Base-by-base conservation (phyloP, 2,113 vertebrate genomes). In the Polyodon spathula region DNA sequence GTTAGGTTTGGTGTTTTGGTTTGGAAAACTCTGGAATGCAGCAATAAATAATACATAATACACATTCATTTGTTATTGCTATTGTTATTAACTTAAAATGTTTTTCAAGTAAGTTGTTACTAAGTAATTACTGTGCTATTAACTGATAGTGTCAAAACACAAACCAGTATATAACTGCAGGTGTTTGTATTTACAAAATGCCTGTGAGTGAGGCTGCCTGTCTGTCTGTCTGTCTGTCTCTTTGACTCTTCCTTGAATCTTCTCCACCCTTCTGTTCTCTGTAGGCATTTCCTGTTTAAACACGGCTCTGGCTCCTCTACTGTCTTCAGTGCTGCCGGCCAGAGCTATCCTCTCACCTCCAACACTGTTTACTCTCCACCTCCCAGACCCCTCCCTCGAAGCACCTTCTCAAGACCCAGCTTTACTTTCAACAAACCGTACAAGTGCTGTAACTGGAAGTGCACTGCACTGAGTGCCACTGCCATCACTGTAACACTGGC, bases 351-450 rank as follows among this genome's bases (percentile, higher is more conserved):
- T 42, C 80, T 96, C 80, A 96, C 93, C 6, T 96, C 93, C 62
- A 95, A 93, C 37, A 97, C 93, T 0, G 93, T 97, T 78, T 97
- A 97, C 75, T 97, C 94, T 4, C 94, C 94, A 38, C 93, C 94
- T 67, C 94, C 94, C 8, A 85, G 95, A 70, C 95, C 95, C 4
- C 90, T 97, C 60, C 93, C 95, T 62, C 82, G 95, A 76, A 93
- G 89, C 76, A 95, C 93, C 61, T 95, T 97, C 80, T 93, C 95
- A 71, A 80, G 95, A 71, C 93, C 94, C 58, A 83, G 93, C 79
- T 97, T 97, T 81, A 93, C 92, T 69, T 97, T 97, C 78, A 92
- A 92, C 90, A 97, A 97, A 87, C 93, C 94, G 38, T 93, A 96
- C 67, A 89, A 92, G 78, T 96, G 95, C 74, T 97, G 95, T 82